phyloP scores from a whole-genome alignment of 2,888 invertebrate species.

The Uropetala carovei region DNA sequence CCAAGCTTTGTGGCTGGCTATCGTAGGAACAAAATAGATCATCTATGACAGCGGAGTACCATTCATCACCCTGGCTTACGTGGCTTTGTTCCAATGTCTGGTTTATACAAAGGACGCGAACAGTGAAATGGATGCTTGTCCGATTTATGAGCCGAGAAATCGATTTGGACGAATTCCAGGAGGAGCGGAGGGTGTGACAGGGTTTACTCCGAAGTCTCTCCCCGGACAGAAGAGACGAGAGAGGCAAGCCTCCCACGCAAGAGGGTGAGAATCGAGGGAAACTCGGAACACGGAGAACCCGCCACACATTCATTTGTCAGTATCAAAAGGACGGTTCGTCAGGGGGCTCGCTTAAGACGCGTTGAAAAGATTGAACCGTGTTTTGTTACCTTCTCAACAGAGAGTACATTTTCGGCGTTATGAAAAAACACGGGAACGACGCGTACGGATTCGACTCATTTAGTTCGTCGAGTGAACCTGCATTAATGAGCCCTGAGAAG shows the following conservation, averaged over 20 bases:
- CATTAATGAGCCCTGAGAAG: background rate
- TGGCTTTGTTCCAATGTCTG: conserved; percentile 44
- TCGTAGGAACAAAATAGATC: conserved; percentile 48
- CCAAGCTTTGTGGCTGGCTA: background rate
- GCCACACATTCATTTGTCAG: conserved; percentile 46
- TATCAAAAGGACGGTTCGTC: background rate
- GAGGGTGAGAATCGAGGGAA: background rate
- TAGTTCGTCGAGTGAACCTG: background rate
- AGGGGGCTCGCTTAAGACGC: background rate
- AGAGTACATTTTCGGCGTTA: conserved; percentile 6
- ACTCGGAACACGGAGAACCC: background rate
- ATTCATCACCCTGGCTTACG: conserved; percentile 12
- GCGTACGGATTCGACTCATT: background rate
- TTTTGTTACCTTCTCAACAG: background rate
- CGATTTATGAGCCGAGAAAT: conserved; percentile 60
- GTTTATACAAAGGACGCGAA: conserved; percentile 49
- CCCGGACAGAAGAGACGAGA: background rate
- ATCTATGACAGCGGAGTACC: background rate
- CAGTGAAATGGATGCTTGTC: conserved; percentile 62
- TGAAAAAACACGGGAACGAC: background rate
- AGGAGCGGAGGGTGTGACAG: conserved; percentile 26
- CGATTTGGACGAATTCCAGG: conserved; percentile 58
- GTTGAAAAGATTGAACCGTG: background rate
- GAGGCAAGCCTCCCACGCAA: background rate
- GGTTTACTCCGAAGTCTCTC: background rate